These are phyloP conservation scores for Gallinago solitaria DNA, from an alignment of 2,797 vertebrate genomes.

Conservation along the genomic window DNA sequence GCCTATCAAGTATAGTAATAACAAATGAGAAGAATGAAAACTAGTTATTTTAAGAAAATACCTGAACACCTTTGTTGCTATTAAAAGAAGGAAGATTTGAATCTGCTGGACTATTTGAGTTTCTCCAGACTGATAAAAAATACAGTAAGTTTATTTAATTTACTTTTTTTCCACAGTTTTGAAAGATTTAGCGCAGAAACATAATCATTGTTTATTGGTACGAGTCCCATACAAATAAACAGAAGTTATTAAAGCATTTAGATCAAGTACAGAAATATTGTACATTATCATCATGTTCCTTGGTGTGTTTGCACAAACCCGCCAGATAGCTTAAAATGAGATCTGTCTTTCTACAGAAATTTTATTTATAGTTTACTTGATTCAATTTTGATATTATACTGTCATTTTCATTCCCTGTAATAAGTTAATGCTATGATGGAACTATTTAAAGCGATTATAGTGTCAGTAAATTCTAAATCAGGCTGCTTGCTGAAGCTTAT, in stretches of 20 bases:
- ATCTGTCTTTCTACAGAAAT: not conserved
- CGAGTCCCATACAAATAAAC: not conserved
- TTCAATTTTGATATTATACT: conserved; percentile 6
- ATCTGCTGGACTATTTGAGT: not conserved
- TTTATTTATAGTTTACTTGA: not conserved
- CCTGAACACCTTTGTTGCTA: not conserved
- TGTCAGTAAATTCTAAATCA: conserved; percentile 32
- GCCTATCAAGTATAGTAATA: not conserved
- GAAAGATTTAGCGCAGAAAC: not conserved
- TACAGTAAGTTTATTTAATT: not conserved
- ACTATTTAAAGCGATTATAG: conserved; percentile 1
- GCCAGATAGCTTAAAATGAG: not conserved
- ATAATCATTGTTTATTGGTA: not conserved
- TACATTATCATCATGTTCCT: not conserved
- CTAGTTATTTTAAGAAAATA: not conserved
- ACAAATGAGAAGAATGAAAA: not conserved
- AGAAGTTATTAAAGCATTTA: not conserved
- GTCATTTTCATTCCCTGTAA: conserved; percentile 3
- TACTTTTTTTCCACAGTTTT: not conserved
- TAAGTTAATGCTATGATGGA: conserved; percentile 19
- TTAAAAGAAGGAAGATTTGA: not conserved
- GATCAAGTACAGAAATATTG: not conserved
- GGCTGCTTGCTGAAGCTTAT: not conserved
- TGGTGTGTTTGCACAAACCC: not conserved
- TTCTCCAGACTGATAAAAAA: not conserved